Percentiles rank a stretch among this genome's conserved stretches.
Evolutionary conservation across 2,113 vertebrate genomes (phyloP).

Genomic region (Riparia riparia): DNA sequence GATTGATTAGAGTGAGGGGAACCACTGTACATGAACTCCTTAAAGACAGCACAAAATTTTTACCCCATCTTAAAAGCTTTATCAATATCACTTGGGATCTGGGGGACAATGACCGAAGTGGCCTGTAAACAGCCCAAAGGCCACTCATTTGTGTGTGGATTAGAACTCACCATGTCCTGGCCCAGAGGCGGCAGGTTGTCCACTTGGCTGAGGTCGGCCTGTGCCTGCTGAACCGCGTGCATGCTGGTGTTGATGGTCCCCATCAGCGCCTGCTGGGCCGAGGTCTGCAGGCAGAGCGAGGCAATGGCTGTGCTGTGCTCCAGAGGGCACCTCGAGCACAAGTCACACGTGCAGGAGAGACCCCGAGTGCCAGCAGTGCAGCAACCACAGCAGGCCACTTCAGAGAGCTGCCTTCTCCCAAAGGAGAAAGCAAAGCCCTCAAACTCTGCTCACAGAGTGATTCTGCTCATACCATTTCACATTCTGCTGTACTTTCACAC

Average conservation of each 20-base stretch:
- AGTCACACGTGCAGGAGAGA: neutral
- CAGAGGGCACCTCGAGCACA: neutral
- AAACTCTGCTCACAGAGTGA: neutral
- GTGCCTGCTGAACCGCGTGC: constrained; percentile 96
- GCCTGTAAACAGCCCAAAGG: neutral
- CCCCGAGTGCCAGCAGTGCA: neutral
- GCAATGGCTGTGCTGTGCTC: neutral
- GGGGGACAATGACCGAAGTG: neutral
- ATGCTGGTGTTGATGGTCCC: constrained; percentile 98
- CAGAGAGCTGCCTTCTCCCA: neutral
- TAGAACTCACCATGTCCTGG: constrained; percentile 91
- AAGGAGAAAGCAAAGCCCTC: neutral
- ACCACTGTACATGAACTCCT: neutral
- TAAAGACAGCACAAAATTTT: neutral
- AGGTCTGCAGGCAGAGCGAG: constrained; percentile 81
- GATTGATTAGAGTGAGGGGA: neutral
- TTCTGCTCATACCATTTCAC: neutral
- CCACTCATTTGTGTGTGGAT: neutral
- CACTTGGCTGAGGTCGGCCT: constrained; percentile 90
- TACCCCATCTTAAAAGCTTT: neutral
- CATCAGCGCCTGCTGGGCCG: constrained; percentile 97
- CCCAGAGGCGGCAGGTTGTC: constrained; percentile 94
- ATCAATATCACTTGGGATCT: neutral
- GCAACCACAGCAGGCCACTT: neutral
- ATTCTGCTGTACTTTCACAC: neutral